Evolutionary conservation across 2,797 vertebrate species (phyloP).

Genomic region (Sebastes nivosus): DNA sequence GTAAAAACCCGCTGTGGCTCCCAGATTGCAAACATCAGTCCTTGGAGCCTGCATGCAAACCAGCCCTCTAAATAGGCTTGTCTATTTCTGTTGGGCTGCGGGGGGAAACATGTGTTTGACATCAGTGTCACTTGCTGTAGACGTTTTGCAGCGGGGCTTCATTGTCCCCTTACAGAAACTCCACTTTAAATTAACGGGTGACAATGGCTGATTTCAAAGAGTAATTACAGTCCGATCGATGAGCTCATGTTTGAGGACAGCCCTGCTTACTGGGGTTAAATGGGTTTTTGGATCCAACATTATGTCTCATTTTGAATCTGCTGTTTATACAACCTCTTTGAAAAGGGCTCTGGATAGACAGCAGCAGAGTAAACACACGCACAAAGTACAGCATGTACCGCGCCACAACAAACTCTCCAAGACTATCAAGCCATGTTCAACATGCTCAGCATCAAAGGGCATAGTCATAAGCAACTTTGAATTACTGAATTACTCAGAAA

Average conservation of each 20-base stretch:
- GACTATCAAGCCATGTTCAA: constrained; percentile 53
- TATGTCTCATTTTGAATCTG: constrained; percentile 47
- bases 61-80: constrained; percentile 84
- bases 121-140: constrained; percentile 77
- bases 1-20: constrained; percentile 87
- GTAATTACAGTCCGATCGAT: constrained; percentile 66
- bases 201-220: constrained; percentile 58
- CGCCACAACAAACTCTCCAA: constrained; percentile 58
- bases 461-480: constrained; percentile 29
- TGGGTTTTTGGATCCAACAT: constrained; percentile 45
- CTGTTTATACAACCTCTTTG: constrained; percentile 63
- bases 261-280: constrained; percentile 51
- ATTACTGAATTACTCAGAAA: constrained; percentile 35
- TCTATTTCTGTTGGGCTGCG: constrained; percentile 85
- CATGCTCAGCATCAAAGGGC: constrained; percentile 50
- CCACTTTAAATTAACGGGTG: constrained; percentile 32
- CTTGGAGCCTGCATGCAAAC: constrained; percentile 84
- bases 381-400: constrained; percentile 55
- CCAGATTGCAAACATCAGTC: constrained; percentile 88
- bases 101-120: constrained; percentile 86
- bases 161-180: constrained; percentile 62
- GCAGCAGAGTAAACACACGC: constrained; percentile 62
- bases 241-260: constrained; percentile 62
- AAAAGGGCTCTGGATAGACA: constrained; percentile 54
- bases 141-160: constrained; percentile 65